These are phyloP conservation scores for Cydia pomonella DNA, from an alignment of 1,140 invertebrate genomes.

Conservation along the genomic window DNA sequence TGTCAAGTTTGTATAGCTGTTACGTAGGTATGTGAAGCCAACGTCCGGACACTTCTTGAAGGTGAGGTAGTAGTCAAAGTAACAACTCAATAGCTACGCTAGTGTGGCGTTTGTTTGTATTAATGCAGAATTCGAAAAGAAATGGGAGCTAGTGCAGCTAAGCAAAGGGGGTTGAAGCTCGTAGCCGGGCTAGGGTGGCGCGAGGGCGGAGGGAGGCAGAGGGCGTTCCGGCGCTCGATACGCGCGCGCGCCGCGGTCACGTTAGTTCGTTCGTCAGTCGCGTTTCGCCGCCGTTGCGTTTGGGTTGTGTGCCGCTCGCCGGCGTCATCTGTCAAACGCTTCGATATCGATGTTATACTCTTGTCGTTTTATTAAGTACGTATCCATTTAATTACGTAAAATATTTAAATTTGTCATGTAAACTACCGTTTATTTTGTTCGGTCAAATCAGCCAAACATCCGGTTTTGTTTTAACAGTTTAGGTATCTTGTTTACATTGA, in stretches of 20 bases:
- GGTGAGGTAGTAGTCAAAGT: constrained; percentile 15
- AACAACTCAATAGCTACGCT: constrained; percentile 24
- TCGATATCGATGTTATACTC: constrained; percentile 61
- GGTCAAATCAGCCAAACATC: background rate
- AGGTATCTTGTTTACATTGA: constrained; percentile 27
- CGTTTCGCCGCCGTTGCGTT: constrained; percentile 62
- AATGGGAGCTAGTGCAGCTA: constrained; percentile 49
- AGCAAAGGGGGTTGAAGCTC: constrained; percentile 51
- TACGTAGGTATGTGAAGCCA: background rate
- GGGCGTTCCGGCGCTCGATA: constrained; percentile 64
- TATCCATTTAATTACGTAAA: constrained; percentile 46
- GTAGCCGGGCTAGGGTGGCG: constrained; percentile 58
- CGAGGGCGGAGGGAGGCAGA: constrained; percentile 55
- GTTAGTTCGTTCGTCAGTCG: constrained; percentile 55
- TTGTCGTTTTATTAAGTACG: constrained; percentile 59
- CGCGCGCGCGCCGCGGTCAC: constrained; percentile 69
- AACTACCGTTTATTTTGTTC: background rate
- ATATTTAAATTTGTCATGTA: constrained; percentile 23
- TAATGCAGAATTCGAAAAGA: constrained; percentile 38
- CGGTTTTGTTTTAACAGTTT: constrained; percentile 7
- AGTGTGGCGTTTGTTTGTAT: constrained; percentile 30
- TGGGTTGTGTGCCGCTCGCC: constrained; percentile 47
- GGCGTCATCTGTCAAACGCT: constrained; percentile 61
- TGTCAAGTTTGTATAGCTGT: no score
- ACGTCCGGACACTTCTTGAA: background rate